Evolutionary conservation across 2,797 vertebrate genomes (phyloP).

Genomic region (Cyclopterus lumpus): DNA sequence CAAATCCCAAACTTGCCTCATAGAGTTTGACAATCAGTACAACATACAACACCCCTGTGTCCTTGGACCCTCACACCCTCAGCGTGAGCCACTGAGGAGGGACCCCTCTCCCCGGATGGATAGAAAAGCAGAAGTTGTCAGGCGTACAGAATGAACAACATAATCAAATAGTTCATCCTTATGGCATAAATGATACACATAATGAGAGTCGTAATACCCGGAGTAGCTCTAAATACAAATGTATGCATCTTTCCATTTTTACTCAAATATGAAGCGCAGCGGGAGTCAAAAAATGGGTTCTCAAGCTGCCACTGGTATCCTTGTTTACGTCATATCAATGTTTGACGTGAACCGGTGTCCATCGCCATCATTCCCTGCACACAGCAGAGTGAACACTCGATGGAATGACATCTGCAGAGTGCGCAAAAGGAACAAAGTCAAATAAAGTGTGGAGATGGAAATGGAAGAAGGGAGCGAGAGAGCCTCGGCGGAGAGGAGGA

Average conservation of each 20-base stretch:
- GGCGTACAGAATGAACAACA: neutral
- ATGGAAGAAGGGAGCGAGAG: slow-evolving; percentile 15
- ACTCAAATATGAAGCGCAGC: neutral
- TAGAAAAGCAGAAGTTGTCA: neutral
- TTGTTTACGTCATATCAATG: slow-evolving; percentile 12
- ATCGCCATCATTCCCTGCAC: slow-evolving; percentile 32
- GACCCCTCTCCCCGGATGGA: neutral
- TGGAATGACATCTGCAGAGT: slow-evolving; percentile 45
- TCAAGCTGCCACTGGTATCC: neutral
- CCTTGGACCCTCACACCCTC: neutral
- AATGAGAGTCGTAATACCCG: neutral
- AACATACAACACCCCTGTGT: neutral
- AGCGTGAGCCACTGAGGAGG: neutral
- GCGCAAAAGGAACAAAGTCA: slow-evolving; percentile 13
- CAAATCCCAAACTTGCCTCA: neutral
- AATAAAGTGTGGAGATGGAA: slow-evolving; percentile 31
- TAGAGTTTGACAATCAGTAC: neutral
- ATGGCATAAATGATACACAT: neutral
- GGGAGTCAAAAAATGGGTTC: neutral
- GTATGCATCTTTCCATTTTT: neutral
- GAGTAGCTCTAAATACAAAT: neutral
- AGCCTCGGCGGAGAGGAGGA: slow-evolving; percentile 42
- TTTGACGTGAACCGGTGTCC: slow-evolving; percentile 17
- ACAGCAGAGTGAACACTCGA: slow-evolving; percentile 34
- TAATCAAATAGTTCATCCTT: no score